A percentile compares a stretch with the other conserved stretches of the same genome.
phyloP scores from a whole-genome alignment of 2,888 invertebrate species.

The Dusona sp. region DNA sequence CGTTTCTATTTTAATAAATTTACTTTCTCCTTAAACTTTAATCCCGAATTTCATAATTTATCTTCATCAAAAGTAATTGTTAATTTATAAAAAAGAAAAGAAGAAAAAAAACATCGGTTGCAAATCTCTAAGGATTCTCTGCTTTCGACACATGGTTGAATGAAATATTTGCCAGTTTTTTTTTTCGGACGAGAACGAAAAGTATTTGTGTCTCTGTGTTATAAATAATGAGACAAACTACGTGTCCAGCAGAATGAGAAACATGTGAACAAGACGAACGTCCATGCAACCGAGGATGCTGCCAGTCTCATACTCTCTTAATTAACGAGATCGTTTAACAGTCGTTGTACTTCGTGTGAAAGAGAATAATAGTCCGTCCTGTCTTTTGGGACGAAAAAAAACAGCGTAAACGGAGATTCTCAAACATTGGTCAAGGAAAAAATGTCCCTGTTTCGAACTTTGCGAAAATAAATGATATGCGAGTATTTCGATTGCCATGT shows the following conservation, averaged over 20 bases:
- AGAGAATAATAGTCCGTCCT: background rate
- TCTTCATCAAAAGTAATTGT: background rate
- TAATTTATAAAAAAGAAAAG: too few species aligned
- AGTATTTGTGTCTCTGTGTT: background rate
- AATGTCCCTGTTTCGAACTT: background rate
- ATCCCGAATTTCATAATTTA: background rate
- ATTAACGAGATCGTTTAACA: slow-evolving; percentile 50
- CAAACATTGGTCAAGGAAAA: background rate
- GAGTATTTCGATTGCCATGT: background rate
- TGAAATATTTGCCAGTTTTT: background rate
- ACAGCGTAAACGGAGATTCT: background rate
- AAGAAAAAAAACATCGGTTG: background rate
- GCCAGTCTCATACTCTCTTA: slow-evolving; percentile 30
- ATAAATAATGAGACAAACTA: background rate
- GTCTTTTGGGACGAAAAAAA: slow-evolving; percentile 28
- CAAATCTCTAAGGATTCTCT: background rate
- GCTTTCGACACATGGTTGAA: background rate
- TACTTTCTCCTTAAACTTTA: background rate
- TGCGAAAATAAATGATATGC: background rate
- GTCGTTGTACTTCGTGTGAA: slow-evolving; percentile 24
- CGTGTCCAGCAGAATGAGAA: background rate
- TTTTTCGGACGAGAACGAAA: background rate
- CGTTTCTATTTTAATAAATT: background rate
- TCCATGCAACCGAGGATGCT: slow-evolving; percentile 10
- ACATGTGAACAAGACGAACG: slow-evolving; percentile 30